A percentile compares a stretch with the other conserved stretches of the same genome.
phyloP scores from a whole-genome alignment of 1,140 invertebrate genomes.

The Pseudomyrmex gracilis region DNA sequence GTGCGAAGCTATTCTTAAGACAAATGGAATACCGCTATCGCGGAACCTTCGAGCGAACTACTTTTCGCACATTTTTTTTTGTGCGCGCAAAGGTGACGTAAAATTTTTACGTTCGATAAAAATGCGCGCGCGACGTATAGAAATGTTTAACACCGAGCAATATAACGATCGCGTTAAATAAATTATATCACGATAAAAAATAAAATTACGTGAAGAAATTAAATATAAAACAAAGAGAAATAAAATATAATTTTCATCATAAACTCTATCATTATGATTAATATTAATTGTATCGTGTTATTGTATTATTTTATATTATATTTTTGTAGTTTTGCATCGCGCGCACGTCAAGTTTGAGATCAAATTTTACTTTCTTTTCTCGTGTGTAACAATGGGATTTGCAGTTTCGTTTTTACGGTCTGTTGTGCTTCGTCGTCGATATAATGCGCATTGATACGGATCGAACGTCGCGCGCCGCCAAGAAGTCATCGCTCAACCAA shows the following conservation, averaged over 20 bases:
- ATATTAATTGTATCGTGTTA: not conserved
- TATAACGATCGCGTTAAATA: too few species aligned
- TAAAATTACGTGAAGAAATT: too few species aligned
- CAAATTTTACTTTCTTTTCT: not conserved
- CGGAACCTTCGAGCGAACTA: conserved; percentile 18
- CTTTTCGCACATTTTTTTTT: not conserved
- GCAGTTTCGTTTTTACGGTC: not conserved
- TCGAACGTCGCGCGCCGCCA: conserved; percentile 11
- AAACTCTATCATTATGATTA: not conserved
- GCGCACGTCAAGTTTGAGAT: not conserved
- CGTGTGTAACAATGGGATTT: not conserved
- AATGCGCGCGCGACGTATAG: too few species aligned
- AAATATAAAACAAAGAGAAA: too few species aligned
- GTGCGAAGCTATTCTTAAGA: conserved; percentile 22
- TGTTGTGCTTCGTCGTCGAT: not conserved
- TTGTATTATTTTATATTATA: not conserved
- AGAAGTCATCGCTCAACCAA: not conserved
- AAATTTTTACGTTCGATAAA: not conserved
- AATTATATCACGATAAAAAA: too few species aligned
- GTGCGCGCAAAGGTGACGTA: not conserved
- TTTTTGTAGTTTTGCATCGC: not conserved
- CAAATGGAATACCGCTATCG: conserved; percentile 34
- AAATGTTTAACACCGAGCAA: too few species aligned
- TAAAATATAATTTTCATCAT: too few species aligned
- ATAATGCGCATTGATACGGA: conserved; percentile 9